Conservation (phyloP, 2,113 vertebrate genomes). For the Semnornis frantzii region DNA sequence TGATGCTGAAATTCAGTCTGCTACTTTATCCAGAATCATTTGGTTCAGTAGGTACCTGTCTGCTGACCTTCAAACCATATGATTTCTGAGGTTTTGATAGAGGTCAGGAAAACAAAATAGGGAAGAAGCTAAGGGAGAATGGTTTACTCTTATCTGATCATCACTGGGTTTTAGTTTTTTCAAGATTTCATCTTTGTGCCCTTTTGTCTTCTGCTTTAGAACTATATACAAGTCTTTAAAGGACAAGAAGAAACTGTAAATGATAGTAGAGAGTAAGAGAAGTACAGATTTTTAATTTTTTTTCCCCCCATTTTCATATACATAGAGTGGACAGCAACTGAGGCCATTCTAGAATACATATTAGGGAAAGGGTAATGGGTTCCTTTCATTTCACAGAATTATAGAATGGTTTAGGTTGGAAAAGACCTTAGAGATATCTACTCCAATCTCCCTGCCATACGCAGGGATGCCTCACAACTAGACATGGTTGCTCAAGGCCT, state of each 20-base stretch:
- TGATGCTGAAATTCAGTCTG: neutral
- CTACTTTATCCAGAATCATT: neutral
- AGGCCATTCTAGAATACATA: neutral
- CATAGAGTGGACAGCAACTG: neutral
- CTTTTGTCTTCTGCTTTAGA: neutral
- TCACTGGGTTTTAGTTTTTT: accelerated
- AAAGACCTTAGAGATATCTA: too few species aligned
- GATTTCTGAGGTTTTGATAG: neutral
- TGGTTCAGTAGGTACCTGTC: neutral
- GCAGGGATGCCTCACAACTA: too few species aligned
- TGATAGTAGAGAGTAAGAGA: neutral
- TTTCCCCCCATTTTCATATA: neutral
- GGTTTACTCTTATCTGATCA: neutral
- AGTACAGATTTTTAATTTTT: neutral
- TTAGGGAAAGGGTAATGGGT: neutral
- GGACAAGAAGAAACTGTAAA: neutral
- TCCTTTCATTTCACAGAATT: neutral
- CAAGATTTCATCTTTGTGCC: neutral
- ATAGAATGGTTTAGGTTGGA: too few species aligned
- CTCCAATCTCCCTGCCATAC: too few species aligned
- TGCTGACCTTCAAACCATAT: neutral
- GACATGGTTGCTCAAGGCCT: too few species aligned
- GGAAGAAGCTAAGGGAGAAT: neutral
- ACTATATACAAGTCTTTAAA: neutral
- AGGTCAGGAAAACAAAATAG: neutral